Evolutionary conservation across 2,113 vertebrate species (phyloP).

Genomic region (Mugil cephalus): DNA sequence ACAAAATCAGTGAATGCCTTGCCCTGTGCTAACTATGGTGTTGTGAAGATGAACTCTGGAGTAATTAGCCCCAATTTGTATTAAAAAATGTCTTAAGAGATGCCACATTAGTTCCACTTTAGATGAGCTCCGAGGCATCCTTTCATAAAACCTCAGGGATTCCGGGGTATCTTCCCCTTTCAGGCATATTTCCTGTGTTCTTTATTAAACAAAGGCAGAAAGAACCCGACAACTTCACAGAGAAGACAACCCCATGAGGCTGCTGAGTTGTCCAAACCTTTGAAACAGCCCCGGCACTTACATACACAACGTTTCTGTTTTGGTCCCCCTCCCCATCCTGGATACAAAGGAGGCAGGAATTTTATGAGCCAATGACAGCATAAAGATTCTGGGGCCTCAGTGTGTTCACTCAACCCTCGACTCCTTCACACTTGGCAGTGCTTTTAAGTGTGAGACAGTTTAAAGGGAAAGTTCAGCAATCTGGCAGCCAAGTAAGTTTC

Average conservation of each 20-base stretch:
- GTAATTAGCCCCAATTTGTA: conserved; percentile 87
- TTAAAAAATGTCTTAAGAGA: conserved; percentile 71
- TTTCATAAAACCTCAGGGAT: conserved; percentile 77
- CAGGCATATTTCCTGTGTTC: conserved; percentile 56
- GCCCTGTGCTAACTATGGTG: conserved; percentile 42
- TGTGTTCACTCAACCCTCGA: conserved; percentile 76
- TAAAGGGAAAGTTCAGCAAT: conserved; percentile 45
- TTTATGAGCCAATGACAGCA: conserved; percentile 84
- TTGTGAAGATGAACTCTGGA: conserved; percentile 60
- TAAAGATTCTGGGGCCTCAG: conserved; percentile 80
- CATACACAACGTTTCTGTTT: conserved; percentile 79
- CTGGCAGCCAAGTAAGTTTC: conserved; percentile 26
- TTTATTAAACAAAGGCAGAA: conserved; percentile 61
- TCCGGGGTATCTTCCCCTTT: conserved; percentile 62
- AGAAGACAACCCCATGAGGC: conserved; percentile 60
- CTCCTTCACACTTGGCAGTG: conserved; percentile 74
- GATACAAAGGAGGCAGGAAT: conserved; percentile 76
- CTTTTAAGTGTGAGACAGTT: conserved; percentile 60
- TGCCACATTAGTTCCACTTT: conserved; percentile 84
- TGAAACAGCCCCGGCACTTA: conserved; percentile 73
- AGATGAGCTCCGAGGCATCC: conserved; percentile 69
- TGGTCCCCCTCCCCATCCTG: conserved; percentile 30
- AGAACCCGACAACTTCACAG: conserved; percentile 66
- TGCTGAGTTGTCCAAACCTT: conserved; percentile 57
- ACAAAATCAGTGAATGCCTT: conserved; percentile 23